Evolutionary conservation across 2,797 vertebrate genomes (phyloP).

Genomic region (Sylvia borin): DNA sequence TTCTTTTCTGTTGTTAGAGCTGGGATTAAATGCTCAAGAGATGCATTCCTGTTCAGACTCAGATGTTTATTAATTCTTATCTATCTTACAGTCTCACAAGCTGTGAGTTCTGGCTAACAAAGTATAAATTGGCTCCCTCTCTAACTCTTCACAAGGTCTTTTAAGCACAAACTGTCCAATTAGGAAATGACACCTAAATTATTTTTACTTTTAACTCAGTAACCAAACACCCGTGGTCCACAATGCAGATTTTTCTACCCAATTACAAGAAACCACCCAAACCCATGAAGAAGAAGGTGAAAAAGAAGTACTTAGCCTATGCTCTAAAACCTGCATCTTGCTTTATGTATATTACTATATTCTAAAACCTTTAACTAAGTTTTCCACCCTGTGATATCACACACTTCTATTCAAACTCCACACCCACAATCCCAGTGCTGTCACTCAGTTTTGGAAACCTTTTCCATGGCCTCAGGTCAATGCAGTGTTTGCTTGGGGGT

Average conservation of each 20-base stretch:
- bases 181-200: neutral
- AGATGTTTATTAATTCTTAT: neutral
- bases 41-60: neutral
- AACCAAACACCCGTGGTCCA: rapidly evolving
- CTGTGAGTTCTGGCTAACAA: neutral
- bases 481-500: neutral
- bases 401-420: neutral
- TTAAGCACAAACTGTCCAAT: neutral
- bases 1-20: neutral
- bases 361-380: neutral
- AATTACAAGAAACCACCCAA: neutral
- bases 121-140: neutral
- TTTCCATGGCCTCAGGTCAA: neutral
- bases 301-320: neutral
- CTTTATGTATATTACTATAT: neutral
- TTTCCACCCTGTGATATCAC: neutral
- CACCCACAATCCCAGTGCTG: neutral
- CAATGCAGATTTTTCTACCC: neutral
- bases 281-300: neutral
- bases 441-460: neutral
- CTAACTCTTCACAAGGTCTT: neutral
- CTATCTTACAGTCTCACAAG: neutral
- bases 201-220: neutral
- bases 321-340: neutral
- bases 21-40: neutral